phyloP scores from a whole-genome alignment of 2,888 invertebrate genomes.

The Drosophila rubida region DNA sequence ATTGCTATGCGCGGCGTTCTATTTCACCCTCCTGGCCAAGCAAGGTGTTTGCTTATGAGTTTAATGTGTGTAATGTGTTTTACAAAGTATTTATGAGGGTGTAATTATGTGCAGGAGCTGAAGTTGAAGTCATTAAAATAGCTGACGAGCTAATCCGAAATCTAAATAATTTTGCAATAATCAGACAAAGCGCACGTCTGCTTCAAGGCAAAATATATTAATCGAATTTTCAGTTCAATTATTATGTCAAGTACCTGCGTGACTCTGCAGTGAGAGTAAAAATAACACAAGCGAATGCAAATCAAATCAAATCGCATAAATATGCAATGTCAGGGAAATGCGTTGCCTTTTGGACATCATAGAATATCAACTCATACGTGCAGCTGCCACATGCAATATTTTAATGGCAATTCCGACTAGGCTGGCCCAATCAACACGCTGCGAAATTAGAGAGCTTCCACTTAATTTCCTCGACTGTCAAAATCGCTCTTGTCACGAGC shows the following conservation, averaged over 20 bases:
- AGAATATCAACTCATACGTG: neutral
- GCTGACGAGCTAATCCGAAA: neutral
- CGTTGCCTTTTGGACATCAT: constrained; percentile 1
- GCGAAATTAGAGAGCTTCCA: constrained; percentile 22
- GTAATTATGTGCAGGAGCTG: neutral
- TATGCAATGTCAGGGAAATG: too few species aligned
- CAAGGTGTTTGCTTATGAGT: neutral
- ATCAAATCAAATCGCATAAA: too few species aligned
- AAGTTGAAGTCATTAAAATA: neutral
- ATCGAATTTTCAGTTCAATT: too few species aligned
- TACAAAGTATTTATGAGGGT: neutral
- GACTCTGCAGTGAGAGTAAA: constrained; percentile 1
- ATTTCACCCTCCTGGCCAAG: neutral
- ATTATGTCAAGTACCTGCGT: neutral
- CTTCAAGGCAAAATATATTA: too few species aligned
- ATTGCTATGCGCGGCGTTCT: neutral
- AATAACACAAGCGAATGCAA: constrained; percentile 23
- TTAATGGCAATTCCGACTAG: constrained; percentile 2
- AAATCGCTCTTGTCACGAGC: constrained; percentile 30
- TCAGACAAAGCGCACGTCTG: too few species aligned
- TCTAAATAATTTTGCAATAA: too few species aligned
- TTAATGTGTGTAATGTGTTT: neutral
- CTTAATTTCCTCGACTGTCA: constrained; percentile 51
- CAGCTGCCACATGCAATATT: constrained; percentile 12
- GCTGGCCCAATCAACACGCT: constrained; percentile 9